Percentiles rank a stretch among this genome's conserved stretches.
Evolutionary conservation across 2,888 invertebrate species (phyloP).

Genomic region (Pterobdella sp.): DNA sequence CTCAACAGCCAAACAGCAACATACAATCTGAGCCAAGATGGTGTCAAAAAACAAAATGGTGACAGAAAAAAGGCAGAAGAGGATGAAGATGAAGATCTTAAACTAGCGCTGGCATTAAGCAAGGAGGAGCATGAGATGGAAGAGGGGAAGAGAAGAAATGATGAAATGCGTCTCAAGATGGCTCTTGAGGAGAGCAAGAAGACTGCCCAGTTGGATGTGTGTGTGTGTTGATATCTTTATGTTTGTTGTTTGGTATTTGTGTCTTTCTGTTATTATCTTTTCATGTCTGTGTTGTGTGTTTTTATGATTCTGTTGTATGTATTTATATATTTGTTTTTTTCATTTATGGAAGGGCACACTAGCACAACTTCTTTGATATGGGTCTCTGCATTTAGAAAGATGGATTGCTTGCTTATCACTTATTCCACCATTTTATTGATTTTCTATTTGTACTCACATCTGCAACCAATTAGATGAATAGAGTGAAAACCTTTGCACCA

Average conservation of each 20-base stretch:
- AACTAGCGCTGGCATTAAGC: constrained; percentile 94
- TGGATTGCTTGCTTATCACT: background rate
- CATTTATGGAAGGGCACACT: too few relatives aligned
- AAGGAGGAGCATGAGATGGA: constrained; percentile 96
- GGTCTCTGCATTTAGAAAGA: background rate
- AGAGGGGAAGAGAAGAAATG: constrained; percentile 82
- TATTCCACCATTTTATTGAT: background rate
- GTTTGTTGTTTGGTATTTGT: background rate
- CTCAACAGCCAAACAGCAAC: background rate
- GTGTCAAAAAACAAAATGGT: too few relatives aligned
- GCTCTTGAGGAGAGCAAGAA: constrained; percentile 76
- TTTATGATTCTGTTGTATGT: background rate
- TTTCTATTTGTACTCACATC: background rate
- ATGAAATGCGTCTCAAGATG: constrained; percentile 89
- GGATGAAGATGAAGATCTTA: constrained; percentile 94
- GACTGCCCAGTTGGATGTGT: constrained; percentile 37
- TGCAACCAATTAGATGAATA: background rate
- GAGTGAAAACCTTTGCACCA: background rate
- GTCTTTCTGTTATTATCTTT: background rate
- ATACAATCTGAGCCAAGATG: too few relatives aligned
- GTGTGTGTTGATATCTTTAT: background rate
- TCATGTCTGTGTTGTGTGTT: background rate
- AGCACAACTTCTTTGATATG: background rate
- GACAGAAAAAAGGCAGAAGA: background rate
- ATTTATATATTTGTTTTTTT: background rate